phyloP scores from a whole-genome alignment of 2,113 vertebrate genomes.

The Macroglossus sobrinus region DNA sequence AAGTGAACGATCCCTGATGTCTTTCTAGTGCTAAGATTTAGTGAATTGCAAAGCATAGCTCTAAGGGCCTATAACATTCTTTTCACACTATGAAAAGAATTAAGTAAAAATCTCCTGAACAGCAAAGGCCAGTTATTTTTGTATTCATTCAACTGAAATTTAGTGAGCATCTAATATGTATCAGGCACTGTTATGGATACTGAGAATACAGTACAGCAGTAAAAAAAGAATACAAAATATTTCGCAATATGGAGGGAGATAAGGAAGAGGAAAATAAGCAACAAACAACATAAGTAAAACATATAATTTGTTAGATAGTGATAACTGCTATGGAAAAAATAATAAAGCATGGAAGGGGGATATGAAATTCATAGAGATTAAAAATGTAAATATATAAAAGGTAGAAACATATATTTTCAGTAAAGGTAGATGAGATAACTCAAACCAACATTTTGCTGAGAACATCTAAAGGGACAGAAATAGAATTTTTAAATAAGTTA shows the following conservation, averaged over 20 bases:
- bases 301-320: not conserved
- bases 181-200: not conserved
- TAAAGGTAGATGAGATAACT: not conserved
- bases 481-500: not conserved
- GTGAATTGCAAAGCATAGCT: not conserved
- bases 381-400: not conserved
- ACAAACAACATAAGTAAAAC: not conserved
- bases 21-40: not conserved
- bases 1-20: not conserved
- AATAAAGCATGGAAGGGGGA: not conserved
- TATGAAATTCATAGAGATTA: not conserved
- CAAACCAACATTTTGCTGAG: not conserved
- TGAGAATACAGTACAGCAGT: not conserved
- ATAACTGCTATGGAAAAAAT: not conserved
- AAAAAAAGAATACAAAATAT: not conserved
- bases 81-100: not conserved
- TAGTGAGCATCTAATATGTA: not conserved
- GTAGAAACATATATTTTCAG: not conserved
- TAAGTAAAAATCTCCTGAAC: not conserved
- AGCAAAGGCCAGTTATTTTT: not conserved
- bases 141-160: not conserved
- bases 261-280: not conserved
- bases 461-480: not conserved
- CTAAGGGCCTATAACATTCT: not conserved
- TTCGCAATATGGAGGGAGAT: not conserved